phyloP scores from a whole-genome alignment of 2,888 invertebrate genomes.

The Nesidiocoris tenuis region DNA sequence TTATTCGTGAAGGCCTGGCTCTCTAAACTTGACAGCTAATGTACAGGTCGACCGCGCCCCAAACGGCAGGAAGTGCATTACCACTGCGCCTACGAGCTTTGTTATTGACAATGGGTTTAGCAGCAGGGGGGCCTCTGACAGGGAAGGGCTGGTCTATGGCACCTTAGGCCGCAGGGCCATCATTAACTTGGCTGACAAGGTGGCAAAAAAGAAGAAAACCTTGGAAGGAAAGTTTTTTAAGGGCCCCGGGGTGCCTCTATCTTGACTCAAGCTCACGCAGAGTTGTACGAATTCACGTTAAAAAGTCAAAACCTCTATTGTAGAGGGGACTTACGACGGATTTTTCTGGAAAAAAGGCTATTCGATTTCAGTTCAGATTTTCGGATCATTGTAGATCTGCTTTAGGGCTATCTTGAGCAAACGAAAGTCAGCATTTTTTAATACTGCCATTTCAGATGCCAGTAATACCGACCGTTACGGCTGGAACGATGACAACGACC shows the following conservation, averaged over 20 bases:
- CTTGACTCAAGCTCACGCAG: background rate
- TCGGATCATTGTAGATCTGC: no score
- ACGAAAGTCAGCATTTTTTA: no score
- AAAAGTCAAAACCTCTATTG: no score
- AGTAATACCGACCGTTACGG: no score
- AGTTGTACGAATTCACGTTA: no score
- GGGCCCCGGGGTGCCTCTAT: background rate
- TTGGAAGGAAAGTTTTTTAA: background rate
- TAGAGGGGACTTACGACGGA: no score
- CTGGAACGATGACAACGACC: no score
- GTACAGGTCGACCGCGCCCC: conserved; percentile 23
- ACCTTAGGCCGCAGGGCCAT: background rate
- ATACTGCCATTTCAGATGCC: no score
- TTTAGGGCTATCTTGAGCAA: no score
- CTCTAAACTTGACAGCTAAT: conserved; percentile 17
- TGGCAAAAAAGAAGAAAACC: background rate
- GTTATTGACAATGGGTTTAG: conserved; percentile 28
- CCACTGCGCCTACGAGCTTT: conserved; percentile 7
- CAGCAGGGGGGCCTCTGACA: conserved; percentile 19
- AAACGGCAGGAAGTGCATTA: conserved; percentile 29
- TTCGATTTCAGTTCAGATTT: no score
- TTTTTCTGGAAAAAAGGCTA: no score
- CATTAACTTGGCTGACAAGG: background rate
- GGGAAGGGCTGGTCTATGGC: background rate
- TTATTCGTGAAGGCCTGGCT: background rate